Percentiles rank a stretch among this genome's conserved stretches.
These are phyloP conservation scores for Bombyx huttoni DNA, from an alignment of 2,888 invertebrate species.

Conservation along the genomic window DNA sequence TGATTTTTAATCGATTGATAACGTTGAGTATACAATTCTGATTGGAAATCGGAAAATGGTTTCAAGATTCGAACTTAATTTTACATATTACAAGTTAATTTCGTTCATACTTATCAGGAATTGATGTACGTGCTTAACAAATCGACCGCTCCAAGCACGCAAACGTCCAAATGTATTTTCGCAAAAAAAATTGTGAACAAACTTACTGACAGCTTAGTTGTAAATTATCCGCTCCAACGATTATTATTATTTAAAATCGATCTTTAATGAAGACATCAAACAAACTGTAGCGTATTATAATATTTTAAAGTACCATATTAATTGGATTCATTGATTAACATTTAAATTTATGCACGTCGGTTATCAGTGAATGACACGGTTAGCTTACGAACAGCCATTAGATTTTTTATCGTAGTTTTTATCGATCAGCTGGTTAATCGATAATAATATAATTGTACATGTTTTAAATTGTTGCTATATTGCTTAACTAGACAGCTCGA, in stretches of 20 bases:
- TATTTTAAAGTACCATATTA: slow-evolving; percentile 4
- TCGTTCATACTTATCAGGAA: no score
- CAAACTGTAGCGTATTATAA: slow-evolving; percentile 2
- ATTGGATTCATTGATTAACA: slow-evolving; percentile 28
- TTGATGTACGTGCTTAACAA: no score
- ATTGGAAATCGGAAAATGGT: slow-evolving; percentile 6
- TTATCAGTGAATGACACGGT: slow-evolving; percentile 35
- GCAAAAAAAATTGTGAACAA: background rate
- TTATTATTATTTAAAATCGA: slow-evolving; percentile 1
- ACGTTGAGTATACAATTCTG: slow-evolving; percentile 5
- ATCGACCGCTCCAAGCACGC: background rate
- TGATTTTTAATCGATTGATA: no score
- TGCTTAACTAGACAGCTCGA: background rate
- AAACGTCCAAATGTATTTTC: background rate
- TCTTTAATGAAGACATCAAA: slow-evolving; percentile 2
- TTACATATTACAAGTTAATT: background rate
- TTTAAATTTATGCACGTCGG: slow-evolving; percentile 36
- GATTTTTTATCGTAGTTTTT: slow-evolving; percentile 21
- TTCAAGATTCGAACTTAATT: background rate
- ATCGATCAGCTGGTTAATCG: slow-evolving; percentile 22
- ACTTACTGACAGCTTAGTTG: background rate
- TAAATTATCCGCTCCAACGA: background rate
- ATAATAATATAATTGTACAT: slow-evolving; percentile 15
- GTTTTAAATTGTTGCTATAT: background rate
- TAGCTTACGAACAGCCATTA: slow-evolving; percentile 18